These are phyloP conservation scores for Melanargia galathea DNA, from an alignment of 2,888 invertebrate genomes.

Conservation along the genomic window DNA sequence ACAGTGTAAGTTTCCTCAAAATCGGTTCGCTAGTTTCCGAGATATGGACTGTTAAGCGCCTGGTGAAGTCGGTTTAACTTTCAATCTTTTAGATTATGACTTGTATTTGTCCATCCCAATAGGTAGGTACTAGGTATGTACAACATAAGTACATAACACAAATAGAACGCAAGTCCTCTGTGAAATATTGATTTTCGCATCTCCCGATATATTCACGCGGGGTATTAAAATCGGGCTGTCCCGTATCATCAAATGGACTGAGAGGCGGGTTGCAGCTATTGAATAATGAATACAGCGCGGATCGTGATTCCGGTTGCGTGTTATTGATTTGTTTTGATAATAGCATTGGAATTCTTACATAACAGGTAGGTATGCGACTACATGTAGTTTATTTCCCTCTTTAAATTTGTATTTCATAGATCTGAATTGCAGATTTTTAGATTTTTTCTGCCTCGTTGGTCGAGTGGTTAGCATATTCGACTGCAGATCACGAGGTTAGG, in stretches of 20 bases:
- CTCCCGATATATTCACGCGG: slow-evolving; percentile 31
- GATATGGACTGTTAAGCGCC: no score
- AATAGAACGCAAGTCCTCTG: slow-evolving; percentile 49
- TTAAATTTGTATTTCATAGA: slow-evolving; percentile 13
- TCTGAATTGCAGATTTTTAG: background rate
- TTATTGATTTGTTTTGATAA: slow-evolving; percentile 42
- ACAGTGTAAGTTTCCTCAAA: no score
- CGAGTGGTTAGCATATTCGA: no score
- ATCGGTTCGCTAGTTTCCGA: no score
- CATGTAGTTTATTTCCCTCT: slow-evolving; percentile 18
- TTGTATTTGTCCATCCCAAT: no score
- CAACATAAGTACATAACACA: no score
- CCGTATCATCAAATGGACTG: slow-evolving; percentile 43
- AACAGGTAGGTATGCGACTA: no score
- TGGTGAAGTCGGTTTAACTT: no score
- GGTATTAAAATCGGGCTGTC: slow-evolving; percentile 41
- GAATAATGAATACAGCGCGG: slow-evolving; percentile 70
- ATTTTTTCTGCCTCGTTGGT: no score
- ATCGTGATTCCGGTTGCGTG: slow-evolving; percentile 56
- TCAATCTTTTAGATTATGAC: no score
- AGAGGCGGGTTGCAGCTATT: slow-evolving; percentile 58
- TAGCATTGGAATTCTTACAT: slow-evolving; percentile 7
- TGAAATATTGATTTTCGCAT: slow-evolving; percentile 37
- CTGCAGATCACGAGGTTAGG: no score
- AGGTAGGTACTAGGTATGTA: no score